Conservation (phyloP, 2,113 vertebrate genomes). For the Phalacrocorax pelagicus region DNA sequence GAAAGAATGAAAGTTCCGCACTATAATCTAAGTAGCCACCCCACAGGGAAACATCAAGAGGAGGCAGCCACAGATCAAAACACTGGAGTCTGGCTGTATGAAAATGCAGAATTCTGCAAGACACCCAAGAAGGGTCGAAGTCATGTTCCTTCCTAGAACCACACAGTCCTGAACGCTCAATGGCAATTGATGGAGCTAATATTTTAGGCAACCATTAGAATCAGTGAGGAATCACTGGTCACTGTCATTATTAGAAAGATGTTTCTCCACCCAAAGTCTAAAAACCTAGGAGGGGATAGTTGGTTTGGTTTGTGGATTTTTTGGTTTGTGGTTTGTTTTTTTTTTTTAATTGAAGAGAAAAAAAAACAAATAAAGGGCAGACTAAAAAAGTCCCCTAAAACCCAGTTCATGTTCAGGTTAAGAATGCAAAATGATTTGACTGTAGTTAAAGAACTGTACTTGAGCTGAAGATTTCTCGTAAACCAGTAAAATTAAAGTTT, state of each 20-base stretch:
- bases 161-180: not conserved
- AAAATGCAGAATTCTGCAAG: not conserved
- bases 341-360: not conserved
- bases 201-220: not conserved
- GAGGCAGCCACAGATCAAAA: not conserved
- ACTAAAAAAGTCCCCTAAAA: not conserved
- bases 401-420: not conserved
- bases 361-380: not conserved
- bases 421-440: not conserved
- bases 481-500: not conserved
- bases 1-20: not conserved
- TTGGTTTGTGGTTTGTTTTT: not conserved
- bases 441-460: not conserved
- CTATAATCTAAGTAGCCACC: not conserved
- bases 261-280: not conserved
- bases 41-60: not conserved
- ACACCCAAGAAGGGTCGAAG: not conserved
- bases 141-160: not conserved
- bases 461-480: not conserved
- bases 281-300: not conserved
- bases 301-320: no score
- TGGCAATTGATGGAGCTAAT: not conserved
- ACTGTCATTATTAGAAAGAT: not conserved
- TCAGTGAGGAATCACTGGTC: not conserved
- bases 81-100: not conserved